Conservation (phyloP, 2,113 vertebrate species). For the Coptodon bakossiorum region DNA sequence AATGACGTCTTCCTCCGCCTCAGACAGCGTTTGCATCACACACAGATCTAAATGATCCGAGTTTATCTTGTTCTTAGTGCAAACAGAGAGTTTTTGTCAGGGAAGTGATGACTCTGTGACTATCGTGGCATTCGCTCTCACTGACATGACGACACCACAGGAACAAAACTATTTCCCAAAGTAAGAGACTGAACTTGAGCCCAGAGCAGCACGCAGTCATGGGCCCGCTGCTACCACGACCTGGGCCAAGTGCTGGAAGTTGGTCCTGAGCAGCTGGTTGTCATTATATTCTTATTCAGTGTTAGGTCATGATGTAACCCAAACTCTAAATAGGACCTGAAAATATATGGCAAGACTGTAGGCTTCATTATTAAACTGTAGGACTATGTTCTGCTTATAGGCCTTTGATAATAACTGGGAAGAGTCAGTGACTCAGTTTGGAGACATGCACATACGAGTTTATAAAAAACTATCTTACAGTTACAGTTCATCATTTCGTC, state of each 20-base stretch:
- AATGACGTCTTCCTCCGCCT: neutral
- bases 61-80: neutral
- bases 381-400: neutral
- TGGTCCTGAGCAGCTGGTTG: no score
- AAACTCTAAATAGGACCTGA: neutral
- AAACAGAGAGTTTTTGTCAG: neutral
- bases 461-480: neutral
- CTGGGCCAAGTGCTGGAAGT: no score
- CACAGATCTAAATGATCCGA: neutral
- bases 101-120: neutral
- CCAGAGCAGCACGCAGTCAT: neutral
- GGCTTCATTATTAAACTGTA: neutral
- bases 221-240: no score
- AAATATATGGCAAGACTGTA: neutral
- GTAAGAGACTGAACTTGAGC: neutral
- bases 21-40: neutral
- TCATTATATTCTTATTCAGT: no score
- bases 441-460: neutral
- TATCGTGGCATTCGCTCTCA: rapidly evolving
- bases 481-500: rapidly evolving
- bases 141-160: neutral
- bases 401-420: neutral
- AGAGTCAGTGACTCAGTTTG: neutral
- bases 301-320: neutral
- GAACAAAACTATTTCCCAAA: neutral